Percentiles rank a stretch among this genome's conserved stretches.
Conservation (phyloP, 53 echinoderm and acorn worm genomes). For the Zoroaster sp. region DNA sequence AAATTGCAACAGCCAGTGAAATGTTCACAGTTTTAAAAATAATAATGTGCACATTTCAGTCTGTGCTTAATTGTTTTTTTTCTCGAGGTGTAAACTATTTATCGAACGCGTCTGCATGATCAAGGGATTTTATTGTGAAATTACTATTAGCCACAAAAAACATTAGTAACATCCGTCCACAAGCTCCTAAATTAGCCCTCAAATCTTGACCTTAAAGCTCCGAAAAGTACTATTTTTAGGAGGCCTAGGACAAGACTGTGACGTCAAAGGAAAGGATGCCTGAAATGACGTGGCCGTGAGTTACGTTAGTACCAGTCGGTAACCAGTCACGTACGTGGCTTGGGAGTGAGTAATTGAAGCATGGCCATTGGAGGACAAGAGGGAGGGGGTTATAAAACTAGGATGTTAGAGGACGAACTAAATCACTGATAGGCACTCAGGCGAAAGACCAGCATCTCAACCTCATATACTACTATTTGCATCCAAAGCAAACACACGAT, state of each 20-base stretch:
- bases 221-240: not conserved
- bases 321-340: slow-evolving; percentile 25
- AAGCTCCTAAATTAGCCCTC: not conserved
- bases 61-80: too few relatives aligned
- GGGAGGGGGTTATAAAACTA: slow-evolving; percentile 39
- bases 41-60: too few relatives aligned
- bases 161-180: slow-evolving; percentile 6
- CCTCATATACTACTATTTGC: not conserved
- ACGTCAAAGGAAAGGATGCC: slow-evolving; percentile 32
- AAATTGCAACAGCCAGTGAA: too few relatives aligned
- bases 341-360: slow-evolving; percentile 43
- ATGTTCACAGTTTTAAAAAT: too few relatives aligned
- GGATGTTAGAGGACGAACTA: not conserved
- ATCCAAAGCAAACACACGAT: not conserved
- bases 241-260: not conserved
- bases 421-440: not conserved
- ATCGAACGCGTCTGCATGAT: not conserved
- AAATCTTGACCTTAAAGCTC: not conserved
- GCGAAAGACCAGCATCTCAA: not conserved
- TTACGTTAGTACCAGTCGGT: slow-evolving; percentile 36
- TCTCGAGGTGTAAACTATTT: too few relatives aligned
- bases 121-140: not conserved
- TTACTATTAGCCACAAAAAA: slow-evolving; percentile 9
- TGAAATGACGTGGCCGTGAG: slow-evolving; percentile 29
- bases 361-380: not conserved